Base-by-base conservation (phyloP, 2,888 invertebrate genomes). In the Sceliomorpha sp. region DNA sequence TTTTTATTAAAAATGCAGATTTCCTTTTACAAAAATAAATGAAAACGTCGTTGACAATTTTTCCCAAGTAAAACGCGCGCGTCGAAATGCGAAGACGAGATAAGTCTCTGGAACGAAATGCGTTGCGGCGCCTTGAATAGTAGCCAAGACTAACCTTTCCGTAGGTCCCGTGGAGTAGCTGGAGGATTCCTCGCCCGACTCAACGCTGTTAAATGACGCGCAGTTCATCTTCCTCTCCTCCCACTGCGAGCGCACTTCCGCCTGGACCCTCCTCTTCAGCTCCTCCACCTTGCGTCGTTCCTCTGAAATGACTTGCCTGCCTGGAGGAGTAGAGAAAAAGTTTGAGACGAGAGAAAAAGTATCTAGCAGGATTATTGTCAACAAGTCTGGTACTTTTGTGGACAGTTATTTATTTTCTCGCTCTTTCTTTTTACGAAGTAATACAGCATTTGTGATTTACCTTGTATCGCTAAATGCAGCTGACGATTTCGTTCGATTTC, bases 181-280 rank as follows among this genome's bases (percentile, higher is more conserved):
- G 70, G 91, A 91, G 3, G 91, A 91, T 64, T 92, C 91, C 73
- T 92, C 92, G 36, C 88, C 88, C 24, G 91, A 91, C 76, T 91
- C 92, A 7, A 91, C 88, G 39, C 91, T 91, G 80, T 91, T 91
- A 70, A 92, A 90, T 59, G 92, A 92, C 66, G 91, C 90, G 80
- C 92, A 92, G 86, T 92, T 91, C 78, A 91, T 90, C 78, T 91
- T 90, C 70, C 91, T 89, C 60, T 91, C 91, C 70, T 96, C 95
- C 95, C 97, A 98, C 75, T 96, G 93, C 12, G 94, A 94, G 72
- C 95, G 93, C 1, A 96, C 97, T 88, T 97, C 97, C 84, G 96
- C 94, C 81, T 97, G 96, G 0, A 95, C 96, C 39, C 95, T 91
- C 74, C 95, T 92, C 82, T 97, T 96, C 53, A 97, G 88, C 80